phyloP scores from a whole-genome alignment of 2,113 vertebrate species.

The Heptranchias perlo region DNA sequence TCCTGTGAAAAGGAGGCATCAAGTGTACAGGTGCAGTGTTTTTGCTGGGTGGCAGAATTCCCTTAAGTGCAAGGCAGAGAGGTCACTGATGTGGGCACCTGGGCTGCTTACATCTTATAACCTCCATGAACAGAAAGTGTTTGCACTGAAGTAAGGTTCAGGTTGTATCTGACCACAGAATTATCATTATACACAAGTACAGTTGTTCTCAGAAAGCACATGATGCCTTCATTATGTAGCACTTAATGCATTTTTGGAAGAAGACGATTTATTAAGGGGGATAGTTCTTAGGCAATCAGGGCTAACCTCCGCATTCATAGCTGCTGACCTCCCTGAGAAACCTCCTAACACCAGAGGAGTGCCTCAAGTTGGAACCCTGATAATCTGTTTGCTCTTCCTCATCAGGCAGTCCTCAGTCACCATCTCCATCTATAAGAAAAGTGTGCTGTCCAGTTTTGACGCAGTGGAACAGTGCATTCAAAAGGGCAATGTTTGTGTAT shows the following conservation, averaged over 20 bases:
- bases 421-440: too few species aligned
- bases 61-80: background rate
- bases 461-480: background rate
- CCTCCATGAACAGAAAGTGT: background rate
- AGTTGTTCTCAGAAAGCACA: too few species aligned
- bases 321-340: background rate
- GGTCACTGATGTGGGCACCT: background rate
- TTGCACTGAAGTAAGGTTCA: background rate
- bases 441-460: background rate
- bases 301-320: background rate
- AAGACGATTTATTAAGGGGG: background rate
- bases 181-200: background rate
- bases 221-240: background rate
- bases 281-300: background rate
- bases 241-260: background rate
- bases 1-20: background rate
- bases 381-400: background rate
- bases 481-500: background rate
- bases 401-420: background rate
- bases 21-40: background rate
- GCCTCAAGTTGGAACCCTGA: background rate
- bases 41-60: background rate
- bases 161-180: background rate
- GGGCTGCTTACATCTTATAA: background rate
- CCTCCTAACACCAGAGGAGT: background rate